Evolutionary conservation across 2,888 invertebrate species (phyloP).

Genomic region (Meteorus cinctellus): DNA sequence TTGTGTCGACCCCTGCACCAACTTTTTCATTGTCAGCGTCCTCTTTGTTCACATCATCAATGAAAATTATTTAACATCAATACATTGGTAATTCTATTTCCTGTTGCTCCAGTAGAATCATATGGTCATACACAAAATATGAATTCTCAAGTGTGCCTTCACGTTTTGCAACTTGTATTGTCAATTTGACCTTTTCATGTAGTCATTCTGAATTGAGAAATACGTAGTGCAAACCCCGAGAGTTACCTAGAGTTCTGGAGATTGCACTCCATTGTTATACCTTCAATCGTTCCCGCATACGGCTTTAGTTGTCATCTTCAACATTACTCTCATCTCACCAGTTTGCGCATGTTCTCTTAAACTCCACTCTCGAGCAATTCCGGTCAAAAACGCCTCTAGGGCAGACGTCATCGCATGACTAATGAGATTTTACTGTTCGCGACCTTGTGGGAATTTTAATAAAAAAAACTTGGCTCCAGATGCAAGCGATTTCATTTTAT

Average conservation of each 20-base stretch:
- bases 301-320: conserved; percentile 36
- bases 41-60: conserved; percentile 5
- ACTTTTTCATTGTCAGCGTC: conserved; percentile 21
- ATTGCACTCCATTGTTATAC: conserved; percentile 53
- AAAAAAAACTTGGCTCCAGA: conserved; percentile 15
- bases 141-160: no score
- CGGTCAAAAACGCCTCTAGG: conserved; percentile 45
- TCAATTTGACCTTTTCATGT: background rate
- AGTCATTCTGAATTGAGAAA: background rate
- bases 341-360: conserved; percentile 39
- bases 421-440: conserved; percentile 47
- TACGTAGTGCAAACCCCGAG: background rate
- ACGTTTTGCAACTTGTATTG: background rate
- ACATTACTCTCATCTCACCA: background rate
- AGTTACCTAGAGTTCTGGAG: conserved; percentile 45
- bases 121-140: no score
- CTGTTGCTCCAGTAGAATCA: no score
- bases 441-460: conserved; percentile 15
- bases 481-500: conserved; percentile 10
- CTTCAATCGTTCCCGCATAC: conserved; percentile 39
- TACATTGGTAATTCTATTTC: no score
- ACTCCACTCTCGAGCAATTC: conserved; percentile 50
- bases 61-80: background rate
- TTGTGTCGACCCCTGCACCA: conserved; percentile 19
- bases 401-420: conserved; percentile 44